Conservation (phyloP, 1,140 invertebrate species). For the Hydropsyche tenuis region DNA sequence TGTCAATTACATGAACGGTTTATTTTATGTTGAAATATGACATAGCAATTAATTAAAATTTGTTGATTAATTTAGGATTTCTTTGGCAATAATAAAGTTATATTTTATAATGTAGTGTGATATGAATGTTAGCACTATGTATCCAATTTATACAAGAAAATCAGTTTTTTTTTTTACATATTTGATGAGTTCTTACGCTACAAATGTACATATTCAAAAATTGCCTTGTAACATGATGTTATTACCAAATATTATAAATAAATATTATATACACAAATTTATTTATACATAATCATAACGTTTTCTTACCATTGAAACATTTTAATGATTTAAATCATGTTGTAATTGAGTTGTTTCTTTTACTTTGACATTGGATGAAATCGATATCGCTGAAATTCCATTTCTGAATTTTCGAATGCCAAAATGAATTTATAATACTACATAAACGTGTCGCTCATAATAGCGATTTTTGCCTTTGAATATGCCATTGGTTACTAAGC, state of each 20-base stretch:
- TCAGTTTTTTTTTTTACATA: not conserved
- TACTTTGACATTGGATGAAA: not conserved
- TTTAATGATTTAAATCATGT: not conserved
- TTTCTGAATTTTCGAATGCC: slow-evolving; percentile 2
- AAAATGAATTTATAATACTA: not conserved
- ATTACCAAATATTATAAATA: slow-evolving; percentile 1
- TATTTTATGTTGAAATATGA: too few species aligned
- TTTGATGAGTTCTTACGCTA: not conserved
- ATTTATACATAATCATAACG: not conserved
- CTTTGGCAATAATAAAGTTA: not conserved
- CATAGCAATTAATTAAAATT: too few species aligned
- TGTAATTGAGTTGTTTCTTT: not conserved
- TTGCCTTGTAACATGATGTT: slow-evolving; percentile 7
- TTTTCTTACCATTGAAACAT: too few species aligned
- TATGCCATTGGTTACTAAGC: slow-evolving; percentile 40
- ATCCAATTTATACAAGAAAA: not conserved
- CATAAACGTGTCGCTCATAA: slow-evolving; percentile 19
- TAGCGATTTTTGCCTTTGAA: slow-evolving; percentile 44
- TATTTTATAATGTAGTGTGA: too few species aligned
- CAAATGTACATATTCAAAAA: slow-evolving; percentile 13
- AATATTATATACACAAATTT: slow-evolving; percentile 11
- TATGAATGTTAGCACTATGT: too few species aligned
- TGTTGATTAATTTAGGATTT: not conserved
- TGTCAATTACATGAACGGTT: too few species aligned
- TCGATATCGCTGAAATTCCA: slow-evolving; percentile 4